Conservation (phyloP, 2,888 invertebrate genomes). For the Scaptomyza tumidula region DNA sequence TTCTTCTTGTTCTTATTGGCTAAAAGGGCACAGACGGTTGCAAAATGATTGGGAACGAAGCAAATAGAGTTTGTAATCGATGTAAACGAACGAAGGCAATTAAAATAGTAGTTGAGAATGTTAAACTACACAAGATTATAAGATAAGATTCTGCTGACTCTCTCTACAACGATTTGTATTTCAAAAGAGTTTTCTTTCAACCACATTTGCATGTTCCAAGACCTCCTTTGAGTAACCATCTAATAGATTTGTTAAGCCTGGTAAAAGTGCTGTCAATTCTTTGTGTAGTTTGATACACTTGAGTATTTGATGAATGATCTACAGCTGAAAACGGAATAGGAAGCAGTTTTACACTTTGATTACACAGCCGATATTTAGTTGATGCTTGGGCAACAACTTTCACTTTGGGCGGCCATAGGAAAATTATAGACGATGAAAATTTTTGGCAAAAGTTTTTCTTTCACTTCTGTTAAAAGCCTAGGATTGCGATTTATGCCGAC, state of each 20-base stretch:
- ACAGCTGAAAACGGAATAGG: constrained; percentile 13
- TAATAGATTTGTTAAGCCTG: not conserved
- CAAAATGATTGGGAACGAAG: not conserved
- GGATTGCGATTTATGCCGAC: constrained; percentile 42
- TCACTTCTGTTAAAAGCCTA: constrained; percentile 37
- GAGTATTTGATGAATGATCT: constrained; percentile 3
- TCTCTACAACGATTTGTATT: not conserved
- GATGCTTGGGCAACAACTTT: constrained; percentile 39
- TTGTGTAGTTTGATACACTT: constrained; percentile 8
- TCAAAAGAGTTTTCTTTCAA: not conserved
- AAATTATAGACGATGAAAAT: constrained; percentile 32
- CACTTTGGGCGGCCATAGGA: constrained; percentile 31
- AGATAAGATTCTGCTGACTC: no score
- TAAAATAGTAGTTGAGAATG: not conserved
- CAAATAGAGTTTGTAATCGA: constrained; percentile 1
- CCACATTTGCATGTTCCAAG: not conserved
- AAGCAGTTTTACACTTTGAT: constrained; percentile 29
- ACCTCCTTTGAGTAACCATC: not conserved
- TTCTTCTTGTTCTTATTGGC: not conserved
- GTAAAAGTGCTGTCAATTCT: constrained; percentile 14
- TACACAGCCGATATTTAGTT: constrained; percentile 1
- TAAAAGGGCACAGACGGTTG: constrained; percentile 1
- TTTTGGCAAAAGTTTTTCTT: constrained; percentile 30
- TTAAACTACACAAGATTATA: not conserved
- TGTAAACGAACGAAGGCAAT: constrained; percentile 15